Conservation (phyloP, 2,113 vertebrate species). For the Cacatua alba region DNA sequence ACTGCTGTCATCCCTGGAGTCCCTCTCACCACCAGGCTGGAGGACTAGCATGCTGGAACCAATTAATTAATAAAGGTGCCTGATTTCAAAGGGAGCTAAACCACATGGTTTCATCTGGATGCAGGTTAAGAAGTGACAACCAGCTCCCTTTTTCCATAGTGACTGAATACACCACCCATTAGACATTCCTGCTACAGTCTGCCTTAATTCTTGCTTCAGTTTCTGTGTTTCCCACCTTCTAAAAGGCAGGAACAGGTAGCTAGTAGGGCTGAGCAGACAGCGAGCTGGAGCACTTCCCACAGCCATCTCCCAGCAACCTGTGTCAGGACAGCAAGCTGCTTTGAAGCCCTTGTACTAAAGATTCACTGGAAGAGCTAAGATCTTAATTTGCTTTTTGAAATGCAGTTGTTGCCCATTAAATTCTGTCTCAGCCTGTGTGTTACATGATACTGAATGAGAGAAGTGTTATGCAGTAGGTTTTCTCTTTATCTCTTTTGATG, state of each 20-base stretch:
- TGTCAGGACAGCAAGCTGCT: not conserved
- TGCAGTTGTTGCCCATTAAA: not conserved
- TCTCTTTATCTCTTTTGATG: not conserved
- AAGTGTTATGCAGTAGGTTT: not conserved
- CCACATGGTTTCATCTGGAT: not conserved
- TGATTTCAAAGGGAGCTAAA: not conserved
- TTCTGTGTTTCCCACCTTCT: not conserved
- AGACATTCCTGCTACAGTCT: not conserved
- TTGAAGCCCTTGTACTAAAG: not conserved
- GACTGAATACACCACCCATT: not conserved
- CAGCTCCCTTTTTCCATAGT: not conserved
- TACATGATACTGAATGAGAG: not conserved
- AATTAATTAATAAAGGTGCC: not conserved
- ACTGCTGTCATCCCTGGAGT: not conserved
- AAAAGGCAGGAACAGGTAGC: not conserved
- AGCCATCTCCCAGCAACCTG: rapidly evolving
- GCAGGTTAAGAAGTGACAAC: not conserved
- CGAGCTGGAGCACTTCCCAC: not conserved
- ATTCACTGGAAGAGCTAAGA: not conserved
- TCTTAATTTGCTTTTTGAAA: not conserved
- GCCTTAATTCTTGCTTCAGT: not conserved
- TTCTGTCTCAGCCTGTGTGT: not conserved
- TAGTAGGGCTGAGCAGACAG: not conserved
- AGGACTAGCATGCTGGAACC: not conserved
- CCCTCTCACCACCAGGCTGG: not conserved